Evolutionary conservation across 1,140 invertebrate species (phyloP), one percentile per base, ranked within the genome.

Genomic region (Drosophila kanapiae): DNA sequence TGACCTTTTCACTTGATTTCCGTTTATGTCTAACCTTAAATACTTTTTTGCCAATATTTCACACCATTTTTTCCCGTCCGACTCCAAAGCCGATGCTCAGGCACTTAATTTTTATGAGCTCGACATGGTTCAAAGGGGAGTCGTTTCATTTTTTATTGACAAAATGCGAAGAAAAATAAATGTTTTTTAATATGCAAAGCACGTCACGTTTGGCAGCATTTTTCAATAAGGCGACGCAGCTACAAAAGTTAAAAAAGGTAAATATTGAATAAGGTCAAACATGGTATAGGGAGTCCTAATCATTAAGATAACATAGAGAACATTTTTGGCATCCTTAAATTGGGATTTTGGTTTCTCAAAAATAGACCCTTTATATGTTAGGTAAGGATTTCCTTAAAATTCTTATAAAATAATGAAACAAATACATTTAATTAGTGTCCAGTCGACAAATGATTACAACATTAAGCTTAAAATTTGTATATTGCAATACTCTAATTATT

Each of bases 1-100:
- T 83, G 76, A 83, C 84, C 83, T 83, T 86, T 88, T 86, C 68
- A 86, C 63, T 83, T 83, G 80, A 88, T 88, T 88, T 86, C 84
- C 83, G 83, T 83, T 86, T 83, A 86, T 80, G 75, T 72, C 70
- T 71, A 58, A 65, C 64, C 57, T 49, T 70, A 58, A 75, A 65
- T 37, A 58, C 54, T 27, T 60, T 29, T 64, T 45, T 47, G 23
- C 37, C 65, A 57, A 69, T 60, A 71, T 69, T 75, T 68, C 53
- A 56, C 16, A 18, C 38, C 45, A 40, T 40, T 65, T 68, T 67
- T 43, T 53, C 35, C 33, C 1, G 13, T 0, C 8, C 3, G 27
- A 31, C 51, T 61, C 47, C 13, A 42, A 29, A 45, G 31, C 49
- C 13, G 40, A 42, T 37, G 29, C 43, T 58, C 64, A 18, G 59